Conservation (phyloP, 2,797 vertebrate genomes). For the Silurus lanzhouensis region DNA sequence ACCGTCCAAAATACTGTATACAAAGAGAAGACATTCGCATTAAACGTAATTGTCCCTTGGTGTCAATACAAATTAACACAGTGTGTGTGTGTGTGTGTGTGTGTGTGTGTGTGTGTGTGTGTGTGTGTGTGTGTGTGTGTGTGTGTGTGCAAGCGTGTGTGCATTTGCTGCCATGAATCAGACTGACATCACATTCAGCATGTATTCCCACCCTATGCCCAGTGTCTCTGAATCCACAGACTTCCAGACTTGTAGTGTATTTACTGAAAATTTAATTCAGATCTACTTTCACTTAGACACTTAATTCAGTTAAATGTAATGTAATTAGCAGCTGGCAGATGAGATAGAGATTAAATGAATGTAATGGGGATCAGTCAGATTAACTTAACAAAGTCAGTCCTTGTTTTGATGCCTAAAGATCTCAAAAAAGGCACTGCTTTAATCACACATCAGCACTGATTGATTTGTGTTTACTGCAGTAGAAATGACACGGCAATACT, state of each 20-base stretch:
- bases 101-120: background rate
- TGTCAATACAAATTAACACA: no score
- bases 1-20: background rate
- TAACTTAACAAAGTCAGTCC: background rate
- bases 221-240: background rate
- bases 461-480: slow-evolving; percentile 17
- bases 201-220: background rate
- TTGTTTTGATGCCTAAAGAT: background rate
- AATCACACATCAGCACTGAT: background rate
- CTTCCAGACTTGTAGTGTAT: background rate
- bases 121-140: no score
- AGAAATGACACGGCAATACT: background rate
- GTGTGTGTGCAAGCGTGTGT: no score
- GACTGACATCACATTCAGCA: background rate
- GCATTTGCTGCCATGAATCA: background rate
- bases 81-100: background rate
- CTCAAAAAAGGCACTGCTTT: background rate
- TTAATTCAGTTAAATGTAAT: slow-evolving; percentile 47
- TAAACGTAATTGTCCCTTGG: no score
- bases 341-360: slow-evolving; percentile 5
- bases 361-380: slow-evolving; percentile 18
- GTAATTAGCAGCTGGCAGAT: slow-evolving; percentile 39
- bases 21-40: no score
- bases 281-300: slow-evolving; percentile 40
- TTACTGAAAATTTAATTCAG: background rate